Base-by-base conservation (phyloP, 2,888 invertebrate species). In the Willowsia nigromaculata region DNA sequence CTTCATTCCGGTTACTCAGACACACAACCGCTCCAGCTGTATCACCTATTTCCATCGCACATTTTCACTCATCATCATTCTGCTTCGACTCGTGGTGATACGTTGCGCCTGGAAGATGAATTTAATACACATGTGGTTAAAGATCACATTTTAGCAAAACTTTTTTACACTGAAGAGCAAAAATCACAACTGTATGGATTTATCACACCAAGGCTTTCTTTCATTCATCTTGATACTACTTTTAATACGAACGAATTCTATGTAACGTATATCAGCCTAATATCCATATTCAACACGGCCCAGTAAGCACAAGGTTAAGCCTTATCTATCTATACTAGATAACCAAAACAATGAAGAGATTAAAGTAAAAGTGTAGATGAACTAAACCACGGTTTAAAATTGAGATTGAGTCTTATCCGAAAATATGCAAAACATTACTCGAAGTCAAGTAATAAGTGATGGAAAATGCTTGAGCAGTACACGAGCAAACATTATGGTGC, bases 231-330 rank as follows among this genome's bases (percentile, higher is more conserved):
- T 62, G 0, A 18, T 68, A 0, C 1, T 6, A 18, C 37, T 18
- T 37, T n/a, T n/a, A n/a, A 68, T 37, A 13, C 9, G 7, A 18
- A 9, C 25, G 43, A 53, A 53, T n/a, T 78, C 33, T 7, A 30
- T 18, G 22, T 53, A 33, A n/a, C n/a, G 1, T n/a, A 78, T n/a
- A 50, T 30, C 30, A 53, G 71, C 18, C n/a, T n/a, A n/a, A n/a
- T n/a, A n/a, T n/a, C n/a, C n/a, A n/a, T n/a, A n/a, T 50, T 78
- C 53, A 78, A 30, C 53, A 78, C 33, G 76, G 15, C n/a, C n/a
- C 53, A 59, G 59, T 59, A 59, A 33, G 25, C 76, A 88, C 88
- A 88, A 88, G 88, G 88, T 83, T 83, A 83, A 4, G 30, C 15
- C 88, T 88, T 88, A 83, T 83, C 83, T n/a, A 56, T 4, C n/a